Percentiles rank a stretch among this genome's conserved stretches.
Conservation (phyloP, 2,888 invertebrate species). For the Sericinus montela region DNA sequence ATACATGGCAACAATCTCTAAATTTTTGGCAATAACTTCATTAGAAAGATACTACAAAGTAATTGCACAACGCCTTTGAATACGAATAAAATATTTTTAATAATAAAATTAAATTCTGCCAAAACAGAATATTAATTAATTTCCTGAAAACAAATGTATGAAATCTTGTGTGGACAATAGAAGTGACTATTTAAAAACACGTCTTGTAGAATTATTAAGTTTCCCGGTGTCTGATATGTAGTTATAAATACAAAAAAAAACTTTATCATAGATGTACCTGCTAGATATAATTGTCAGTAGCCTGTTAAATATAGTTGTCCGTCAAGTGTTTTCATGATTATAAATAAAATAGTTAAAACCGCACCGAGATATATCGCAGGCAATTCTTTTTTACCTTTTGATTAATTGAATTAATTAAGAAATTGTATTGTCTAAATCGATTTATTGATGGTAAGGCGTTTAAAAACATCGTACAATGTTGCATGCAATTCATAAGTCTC, state of each 20-base stretch:
- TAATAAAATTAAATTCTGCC: constrained; percentile 23
- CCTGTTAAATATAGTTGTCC: no score
- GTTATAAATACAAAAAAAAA: constrained; percentile 6
- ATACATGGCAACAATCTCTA: constrained; percentile 61
- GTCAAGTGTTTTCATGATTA: constrained; percentile 11
- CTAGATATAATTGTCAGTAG: no score
- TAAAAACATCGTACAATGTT: constrained; percentile 8
- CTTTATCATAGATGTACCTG: no score
- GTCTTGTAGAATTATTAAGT: no score
- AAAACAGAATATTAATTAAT: constrained; percentile 39
- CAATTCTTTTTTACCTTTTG: background rate
- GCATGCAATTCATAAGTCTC: constrained; percentile 78
- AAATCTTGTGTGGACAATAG: no score
- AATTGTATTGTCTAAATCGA: constrained; percentile 24
- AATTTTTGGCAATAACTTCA: constrained; percentile 55
- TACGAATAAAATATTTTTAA: constrained; percentile 12
- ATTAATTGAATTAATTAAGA: constrained; percentile 12
- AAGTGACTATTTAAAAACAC: no score
- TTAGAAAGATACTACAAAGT: constrained; percentile 11
- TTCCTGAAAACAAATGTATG: constrained; percentile 33
- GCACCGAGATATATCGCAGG: background rate
- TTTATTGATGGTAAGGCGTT: constrained; percentile 36
- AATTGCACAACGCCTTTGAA: constrained; percentile 18
- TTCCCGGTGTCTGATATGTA: constrained; percentile 4
- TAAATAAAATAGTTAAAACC: constrained; percentile 1